Base-by-base conservation (phyloP, 2,113 vertebrate species). In the Camelus dromedarius region DNA sequence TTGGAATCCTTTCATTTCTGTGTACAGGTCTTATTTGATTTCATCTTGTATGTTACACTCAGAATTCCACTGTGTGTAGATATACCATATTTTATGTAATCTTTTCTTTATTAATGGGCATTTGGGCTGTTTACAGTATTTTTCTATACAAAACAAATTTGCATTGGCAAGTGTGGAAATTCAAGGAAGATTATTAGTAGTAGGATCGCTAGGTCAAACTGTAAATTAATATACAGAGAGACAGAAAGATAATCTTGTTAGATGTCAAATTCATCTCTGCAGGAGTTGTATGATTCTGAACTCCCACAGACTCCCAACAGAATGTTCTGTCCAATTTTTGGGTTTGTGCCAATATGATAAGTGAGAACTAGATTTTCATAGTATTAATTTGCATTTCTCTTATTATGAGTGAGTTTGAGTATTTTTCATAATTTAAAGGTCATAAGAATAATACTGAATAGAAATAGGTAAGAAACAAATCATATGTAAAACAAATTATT, bases 91-190 rank as follows among this genome's bases (percentile, higher is more conserved):
- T 76, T 94, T 84, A 73, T 9, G 18, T 30, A 67, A 22, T 0
- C 0, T 79, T 35, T 54, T 48, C 4, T 10, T 54, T 86, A 38
- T 22, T 76, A 10, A 64, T 38, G 15, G 28, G 1, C 4, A 62
- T 73, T 95, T 58, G 48, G 4, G 6, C 28, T 70, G 3, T 30
- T 81, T 50, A 58, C 0, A 16, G 38, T 77, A 46, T 60, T 89
- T 85, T 96, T 42, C 8, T 48, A 16, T 77, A 14, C 11, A 77
- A 83, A 93, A 70, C 16, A 95, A 93, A 60, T 56, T 76, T 79
- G 14, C 16, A 18, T 4, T 96, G 75, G 1, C 24, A 79, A 32
- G 3, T 46, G 4, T 42, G 5, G 24, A 56, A n/a, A 28, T 42
- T 88, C 35, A 75, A 35, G 48, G 50, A 60, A 52, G 60, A 87